A percentile compares a stretch with the other conserved stretches of the same genome.
phyloP scores from a whole-genome alignment of 2,888 invertebrate genomes.

The Parnassius mnemosyne region DNA sequence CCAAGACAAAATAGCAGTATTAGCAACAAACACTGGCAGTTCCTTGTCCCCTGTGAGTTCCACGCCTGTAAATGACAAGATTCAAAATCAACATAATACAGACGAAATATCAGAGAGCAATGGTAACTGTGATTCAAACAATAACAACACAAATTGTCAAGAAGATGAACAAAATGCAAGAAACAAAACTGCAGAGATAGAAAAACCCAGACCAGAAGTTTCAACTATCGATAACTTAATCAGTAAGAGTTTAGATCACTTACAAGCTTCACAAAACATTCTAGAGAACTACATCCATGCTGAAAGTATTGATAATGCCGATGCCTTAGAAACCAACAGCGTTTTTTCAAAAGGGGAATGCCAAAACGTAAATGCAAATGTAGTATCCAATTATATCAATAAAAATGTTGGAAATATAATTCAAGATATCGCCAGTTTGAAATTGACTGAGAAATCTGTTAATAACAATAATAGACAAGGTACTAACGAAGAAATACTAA shows the following conservation, averaged over 20 bases:
- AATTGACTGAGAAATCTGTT: no score
- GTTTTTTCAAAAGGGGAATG: background rate
- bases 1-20: background rate
- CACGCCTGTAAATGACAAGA: background rate
- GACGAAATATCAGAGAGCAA: background rate
- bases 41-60: background rate
- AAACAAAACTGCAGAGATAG: background rate
- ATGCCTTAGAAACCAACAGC: background rate
- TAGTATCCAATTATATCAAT: background rate
- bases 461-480: no score
- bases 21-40: background rate
- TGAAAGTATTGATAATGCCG: background rate
- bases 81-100: background rate
- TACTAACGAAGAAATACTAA: no score
- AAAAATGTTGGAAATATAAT: background rate
- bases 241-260: background rate
- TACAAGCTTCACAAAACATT: background rate
- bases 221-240: background rate
- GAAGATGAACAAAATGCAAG: background rate
- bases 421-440: no score
- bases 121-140: background rate
- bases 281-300: background rate
- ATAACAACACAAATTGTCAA: background rate
- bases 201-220: background rate
- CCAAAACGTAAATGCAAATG: background rate